Conservation (phyloP, 30 jellyfish, hydroid and myxozoan genomes). For the Mastigias papua region DNA sequence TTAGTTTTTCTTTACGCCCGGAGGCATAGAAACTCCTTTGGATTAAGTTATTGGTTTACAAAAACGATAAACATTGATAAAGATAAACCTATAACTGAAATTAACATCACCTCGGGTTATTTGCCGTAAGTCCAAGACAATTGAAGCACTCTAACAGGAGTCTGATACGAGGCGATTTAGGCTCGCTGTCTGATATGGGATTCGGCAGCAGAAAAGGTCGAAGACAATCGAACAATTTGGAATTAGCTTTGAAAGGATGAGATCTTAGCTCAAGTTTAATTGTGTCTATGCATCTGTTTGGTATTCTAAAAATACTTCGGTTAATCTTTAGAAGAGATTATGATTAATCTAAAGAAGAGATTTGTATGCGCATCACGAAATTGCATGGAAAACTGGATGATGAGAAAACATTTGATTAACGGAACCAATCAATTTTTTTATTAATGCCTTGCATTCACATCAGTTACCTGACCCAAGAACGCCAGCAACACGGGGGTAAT, state of each 20-base stretch:
- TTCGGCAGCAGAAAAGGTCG: background rate
- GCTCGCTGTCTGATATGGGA: background rate
- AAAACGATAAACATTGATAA: background rate
- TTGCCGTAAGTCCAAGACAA: background rate
- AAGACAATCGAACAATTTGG: background rate
- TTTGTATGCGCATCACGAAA: too few relatives aligned
- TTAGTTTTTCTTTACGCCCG: background rate
- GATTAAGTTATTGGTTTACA: constrained; percentile 23
- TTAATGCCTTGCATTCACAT: too few relatives aligned
- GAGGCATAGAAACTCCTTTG: background rate
- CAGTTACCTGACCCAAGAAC: too few relatives aligned
- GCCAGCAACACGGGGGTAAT: too few relatives aligned
- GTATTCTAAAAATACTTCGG: background rate
- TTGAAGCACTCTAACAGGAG: background rate
- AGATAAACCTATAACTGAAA: background rate
- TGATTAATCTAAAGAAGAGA: too few relatives aligned
- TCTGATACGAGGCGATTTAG: background rate
- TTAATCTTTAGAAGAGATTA: too few relatives aligned
- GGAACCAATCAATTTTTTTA: too few relatives aligned
- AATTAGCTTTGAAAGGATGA: background rate
- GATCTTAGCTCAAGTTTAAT: background rate
- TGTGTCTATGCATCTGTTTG: background rate
- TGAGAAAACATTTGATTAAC: too few relatives aligned
- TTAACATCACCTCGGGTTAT: background rate
- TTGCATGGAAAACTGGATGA: too few relatives aligned